Percentiles rank a stretch among this genome's conserved stretches.
Evolutionary conservation across 2,888 invertebrate species (phyloP).

Genomic region (Gisinianus flammeolus): DNA sequence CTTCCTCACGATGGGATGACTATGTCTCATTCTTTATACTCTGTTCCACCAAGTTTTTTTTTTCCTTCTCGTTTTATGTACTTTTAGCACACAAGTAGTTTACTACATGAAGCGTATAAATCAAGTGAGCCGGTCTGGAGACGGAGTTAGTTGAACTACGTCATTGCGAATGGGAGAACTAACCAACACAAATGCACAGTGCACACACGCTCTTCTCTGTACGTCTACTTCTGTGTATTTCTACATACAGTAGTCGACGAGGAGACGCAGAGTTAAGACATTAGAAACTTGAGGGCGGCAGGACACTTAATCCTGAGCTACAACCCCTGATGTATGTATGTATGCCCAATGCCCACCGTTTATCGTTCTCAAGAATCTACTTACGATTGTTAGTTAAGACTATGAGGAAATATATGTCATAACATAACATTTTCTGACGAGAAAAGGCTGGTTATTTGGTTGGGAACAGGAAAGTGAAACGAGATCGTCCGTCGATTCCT

Average conservation of each 20-base stretch:
- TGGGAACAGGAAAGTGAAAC: constrained; percentile 12
- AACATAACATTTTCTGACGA: not conserved
- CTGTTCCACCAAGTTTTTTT: not conserved
- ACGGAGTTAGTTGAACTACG: not conserved
- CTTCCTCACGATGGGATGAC: constrained; percentile 18
- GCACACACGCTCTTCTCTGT: not conserved
- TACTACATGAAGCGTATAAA: constrained; percentile 45
- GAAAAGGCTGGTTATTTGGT: not conserved
- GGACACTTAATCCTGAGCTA: constrained; percentile 24
- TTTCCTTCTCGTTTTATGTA: constrained; percentile 32
- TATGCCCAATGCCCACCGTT: constrained; percentile 7
- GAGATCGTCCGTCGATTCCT: not conserved
- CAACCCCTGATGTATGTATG: not conserved
- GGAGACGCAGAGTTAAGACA: constrained; percentile 8
- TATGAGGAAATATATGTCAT: constrained; percentile 23
- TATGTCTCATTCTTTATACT: constrained; percentile 30
- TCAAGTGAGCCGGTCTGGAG: constrained; percentile 29
- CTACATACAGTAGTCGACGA: not conserved
- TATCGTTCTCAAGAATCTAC: constrained; percentile 23
- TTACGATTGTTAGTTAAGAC: constrained; percentile 10
- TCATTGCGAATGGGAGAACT: not conserved
- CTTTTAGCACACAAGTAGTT: constrained; percentile 43
- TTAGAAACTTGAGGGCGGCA: constrained; percentile 18
- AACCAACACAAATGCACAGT: not conserved
- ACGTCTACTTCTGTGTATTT: not conserved